phyloP scores from a whole-genome alignment of 1,140 invertebrate species.

The Sweltsa coloradensis region DNA sequence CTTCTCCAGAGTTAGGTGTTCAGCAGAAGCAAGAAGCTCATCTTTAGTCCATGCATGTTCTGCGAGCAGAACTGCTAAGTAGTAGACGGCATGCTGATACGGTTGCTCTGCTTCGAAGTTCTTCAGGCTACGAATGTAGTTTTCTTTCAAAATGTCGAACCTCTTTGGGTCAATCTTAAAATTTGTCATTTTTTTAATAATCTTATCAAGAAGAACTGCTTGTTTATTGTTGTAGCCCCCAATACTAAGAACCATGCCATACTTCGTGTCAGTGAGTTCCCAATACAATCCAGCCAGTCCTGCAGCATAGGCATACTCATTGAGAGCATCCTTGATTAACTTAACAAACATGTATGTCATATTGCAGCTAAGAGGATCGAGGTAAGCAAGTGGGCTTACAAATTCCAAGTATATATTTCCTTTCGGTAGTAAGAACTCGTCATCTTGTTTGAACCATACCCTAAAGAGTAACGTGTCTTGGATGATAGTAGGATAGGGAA shows the following conservation, averaged over 20 bases:
- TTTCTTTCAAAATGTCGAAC: constrained; percentile 50
- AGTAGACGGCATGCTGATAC: constrained; percentile 86
- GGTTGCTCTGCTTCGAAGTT: constrained; percentile 85
- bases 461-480: constrained; percentile 64
- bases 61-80: constrained; percentile 66
- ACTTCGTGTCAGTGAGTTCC: constrained; percentile 62
- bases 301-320: constrained; percentile 85
- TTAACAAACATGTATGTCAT: constrained; percentile 71
- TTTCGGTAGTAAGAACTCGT: constrained; percentile 82
- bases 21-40: constrained; percentile 59
- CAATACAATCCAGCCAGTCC: constrained; percentile 78
- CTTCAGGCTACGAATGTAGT: constrained; percentile 62
- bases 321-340: constrained; percentile 72
- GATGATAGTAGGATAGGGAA: constrained; percentile 51
- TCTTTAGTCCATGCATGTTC: constrained; percentile 82
- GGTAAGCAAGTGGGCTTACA: constrained; percentile 70
- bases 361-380: constrained; percentile 73
- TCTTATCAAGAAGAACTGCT: constrained; percentile 68
- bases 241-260: constrained; percentile 73
- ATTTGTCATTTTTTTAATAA: constrained; percentile 70
- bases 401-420: constrained; percentile 67
- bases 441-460: constrained; percentile 91
- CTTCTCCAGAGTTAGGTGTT: constrained; percentile 61
- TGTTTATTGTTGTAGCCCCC: constrained; percentile 89
- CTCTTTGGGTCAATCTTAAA: constrained; percentile 72